Evolutionary conservation across 2,797 vertebrate species (phyloP).

Genomic region (Helicolenus hilgendorfi): DNA sequence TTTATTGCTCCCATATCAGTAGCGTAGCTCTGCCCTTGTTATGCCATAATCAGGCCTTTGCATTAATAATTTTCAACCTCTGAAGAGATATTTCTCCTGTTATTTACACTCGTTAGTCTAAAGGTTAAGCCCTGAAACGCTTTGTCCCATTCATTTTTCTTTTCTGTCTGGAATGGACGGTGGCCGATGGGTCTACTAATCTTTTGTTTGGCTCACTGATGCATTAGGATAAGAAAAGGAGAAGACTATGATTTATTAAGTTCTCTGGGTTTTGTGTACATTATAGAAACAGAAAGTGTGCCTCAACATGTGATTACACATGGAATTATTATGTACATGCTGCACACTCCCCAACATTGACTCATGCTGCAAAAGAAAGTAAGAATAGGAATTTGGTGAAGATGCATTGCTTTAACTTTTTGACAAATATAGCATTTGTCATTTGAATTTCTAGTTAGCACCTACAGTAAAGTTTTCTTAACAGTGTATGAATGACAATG

Average conservation of each 20-base stretch:
- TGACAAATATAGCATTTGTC: background rate
- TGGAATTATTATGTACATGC: background rate
- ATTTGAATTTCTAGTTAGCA: background rate
- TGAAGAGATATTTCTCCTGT: constrained; percentile 32
- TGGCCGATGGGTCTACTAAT: background rate
- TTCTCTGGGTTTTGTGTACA: background rate
- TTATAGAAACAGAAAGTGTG: background rate
- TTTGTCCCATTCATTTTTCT: constrained; percentile 44
- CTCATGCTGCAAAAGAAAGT: background rate
- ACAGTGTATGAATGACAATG: background rate
- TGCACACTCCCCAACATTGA: background rate
- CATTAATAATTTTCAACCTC: constrained; percentile 42
- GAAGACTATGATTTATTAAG: background rate
- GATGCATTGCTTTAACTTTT: background rate
- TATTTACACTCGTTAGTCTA: constrained; percentile 41
- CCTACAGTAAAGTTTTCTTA: background rate
- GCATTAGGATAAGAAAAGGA: background rate
- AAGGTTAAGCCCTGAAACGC: constrained; percentile 40
- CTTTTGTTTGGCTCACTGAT: constrained; percentile 9
- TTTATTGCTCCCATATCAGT: constrained; percentile 27
- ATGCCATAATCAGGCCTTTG: constrained; percentile 44
- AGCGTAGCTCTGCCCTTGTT: constrained; percentile 27
- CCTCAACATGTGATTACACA: background rate
- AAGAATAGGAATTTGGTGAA: background rate
- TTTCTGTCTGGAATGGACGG: constrained; percentile 13